phyloP scores from a whole-genome alignment of 2,113 vertebrate species.

The Pseudopodoces humilis region DNA sequence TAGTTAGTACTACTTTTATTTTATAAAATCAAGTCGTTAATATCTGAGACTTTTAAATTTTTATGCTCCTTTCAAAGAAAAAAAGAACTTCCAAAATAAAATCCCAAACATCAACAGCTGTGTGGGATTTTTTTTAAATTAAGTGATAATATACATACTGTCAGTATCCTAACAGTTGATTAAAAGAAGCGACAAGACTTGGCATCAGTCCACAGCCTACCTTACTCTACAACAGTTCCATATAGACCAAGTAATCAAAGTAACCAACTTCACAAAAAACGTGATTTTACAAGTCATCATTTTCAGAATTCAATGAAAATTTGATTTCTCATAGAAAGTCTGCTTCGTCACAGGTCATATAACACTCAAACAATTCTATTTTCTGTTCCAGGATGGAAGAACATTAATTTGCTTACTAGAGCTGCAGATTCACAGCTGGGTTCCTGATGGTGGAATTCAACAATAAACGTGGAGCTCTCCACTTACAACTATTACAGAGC shows the following conservation, averaged over 20 bases:
- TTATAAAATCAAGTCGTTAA: background rate
- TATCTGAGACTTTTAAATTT: background rate
- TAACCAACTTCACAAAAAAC: background rate
- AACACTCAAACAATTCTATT: background rate
- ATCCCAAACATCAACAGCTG: background rate
- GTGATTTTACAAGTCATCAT: background rate
- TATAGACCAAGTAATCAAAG: background rate
- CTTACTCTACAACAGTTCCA: background rate
- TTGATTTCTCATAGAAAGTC: background rate
- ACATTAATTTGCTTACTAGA: background rate
- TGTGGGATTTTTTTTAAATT: background rate
- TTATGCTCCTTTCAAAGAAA: background rate
- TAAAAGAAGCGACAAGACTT: background rate
- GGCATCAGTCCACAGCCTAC: background rate
- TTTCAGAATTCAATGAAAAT: background rate
- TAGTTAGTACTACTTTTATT: background rate
- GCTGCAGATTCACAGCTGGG: background rate
- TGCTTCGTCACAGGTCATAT: background rate
- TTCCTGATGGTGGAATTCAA: background rate
- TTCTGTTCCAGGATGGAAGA: background rate
- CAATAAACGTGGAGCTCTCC: background rate
- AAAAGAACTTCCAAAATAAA: background rate
- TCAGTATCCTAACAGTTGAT: background rate
- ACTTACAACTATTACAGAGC: background rate
- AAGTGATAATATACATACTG: background rate